Conservation (phyloP, 2,888 invertebrate species). For the Copidosoma aretas region DNA sequence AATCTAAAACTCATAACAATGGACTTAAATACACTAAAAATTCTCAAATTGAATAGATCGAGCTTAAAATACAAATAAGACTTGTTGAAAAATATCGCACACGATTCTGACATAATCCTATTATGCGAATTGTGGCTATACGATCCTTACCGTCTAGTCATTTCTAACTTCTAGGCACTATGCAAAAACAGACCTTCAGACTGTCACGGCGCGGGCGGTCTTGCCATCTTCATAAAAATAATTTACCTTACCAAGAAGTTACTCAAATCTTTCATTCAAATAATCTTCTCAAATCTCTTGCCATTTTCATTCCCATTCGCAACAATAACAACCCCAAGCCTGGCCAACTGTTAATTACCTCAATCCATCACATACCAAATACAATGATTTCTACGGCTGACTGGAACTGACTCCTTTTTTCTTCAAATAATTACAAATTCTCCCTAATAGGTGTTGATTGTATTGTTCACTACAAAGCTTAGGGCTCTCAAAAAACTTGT, state of each 20-base stretch:
- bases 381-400: background rate
- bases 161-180: background rate
- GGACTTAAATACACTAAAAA: no score
- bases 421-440: background rate
- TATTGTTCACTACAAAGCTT: slow-evolving; percentile 6
- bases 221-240: slow-evolving; percentile 7
- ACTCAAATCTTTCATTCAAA: background rate
- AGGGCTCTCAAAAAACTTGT: slow-evolving; percentile 7
- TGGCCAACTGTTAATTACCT: background rate
- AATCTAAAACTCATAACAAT: no score
- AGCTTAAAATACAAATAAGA: no score
- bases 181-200: background rate
- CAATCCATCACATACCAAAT: background rate
- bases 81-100: background rate
- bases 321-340: background rate
- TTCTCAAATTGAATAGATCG: no score
- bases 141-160: background rate
- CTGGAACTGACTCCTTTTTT: slow-evolving; percentile 1
- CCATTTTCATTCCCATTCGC: slow-evolving; percentile 1
- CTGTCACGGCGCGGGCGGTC: slow-evolving; percentile 10
- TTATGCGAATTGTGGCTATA: background rate
- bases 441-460: slow-evolving; percentile 11
- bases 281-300: background rate
- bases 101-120: background rate
- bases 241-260: no score